Evolutionary conservation across 1,140 invertebrate genomes (phyloP), one percentile per base, ranked within the genome.

Genomic region (Drosophila tani): DNA sequence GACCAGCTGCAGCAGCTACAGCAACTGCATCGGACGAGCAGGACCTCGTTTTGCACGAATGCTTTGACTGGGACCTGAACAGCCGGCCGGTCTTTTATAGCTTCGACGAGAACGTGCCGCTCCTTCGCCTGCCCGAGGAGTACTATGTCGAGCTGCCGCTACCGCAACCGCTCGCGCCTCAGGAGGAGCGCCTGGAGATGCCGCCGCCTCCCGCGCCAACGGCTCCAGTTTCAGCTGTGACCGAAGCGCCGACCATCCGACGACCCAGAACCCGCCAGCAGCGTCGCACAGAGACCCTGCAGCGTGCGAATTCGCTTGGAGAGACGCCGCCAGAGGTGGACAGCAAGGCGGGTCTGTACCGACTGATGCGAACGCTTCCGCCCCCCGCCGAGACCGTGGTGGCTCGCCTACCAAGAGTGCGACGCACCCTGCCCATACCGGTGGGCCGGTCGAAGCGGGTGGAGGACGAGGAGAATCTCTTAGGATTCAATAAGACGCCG

Each of bases 181-280:
- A 12, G 6, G 41, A 65, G 6, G 38, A 71, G 15, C n/a, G 7
- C 3, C 24, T 21, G 7, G 17, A 45, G 1, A 58, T 67, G 66
- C 27, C 73, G n/a, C 56, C 68, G 24, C 49, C 57, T 11, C 38
- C 79, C 9, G 41, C 58, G 11, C 68, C 46, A 2, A 17, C 65
- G 2, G 27, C 65, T 35, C n/a, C 40, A 35, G 45, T 46, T 19
- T 12, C 8, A 11, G 19, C 38, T 11, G 32, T 38, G 14, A 8
- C n/a, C 15, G 71, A 50, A 24, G 4, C 21, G 8, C n/a, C n/a
- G 5, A 14, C 17, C 11, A 58, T 4, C 11, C 46, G 46, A 49
- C 68, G 81, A 41, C 73, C 81, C 12, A 45, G 67, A 14, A 81
- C 85, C 3, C 80, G 84, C 1, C 81, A 79, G 35, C 85, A 90